Evolutionary conservation across 2,113 vertebrate genomes (phyloP), one percentile per base, ranked within the genome.

Genomic region (Callionymus lyra): DNA sequence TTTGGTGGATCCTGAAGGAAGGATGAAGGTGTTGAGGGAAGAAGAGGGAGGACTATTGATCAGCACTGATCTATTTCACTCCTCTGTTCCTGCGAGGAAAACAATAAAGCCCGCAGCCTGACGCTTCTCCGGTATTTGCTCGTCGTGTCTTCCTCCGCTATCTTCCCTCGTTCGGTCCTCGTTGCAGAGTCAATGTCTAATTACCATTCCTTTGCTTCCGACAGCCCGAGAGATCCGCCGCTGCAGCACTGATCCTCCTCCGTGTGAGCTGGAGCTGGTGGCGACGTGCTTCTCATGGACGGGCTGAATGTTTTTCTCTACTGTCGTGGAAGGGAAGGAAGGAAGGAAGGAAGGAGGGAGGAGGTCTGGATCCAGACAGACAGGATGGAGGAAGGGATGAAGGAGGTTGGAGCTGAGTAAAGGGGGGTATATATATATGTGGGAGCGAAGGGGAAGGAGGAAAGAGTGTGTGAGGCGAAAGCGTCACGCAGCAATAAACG

Each of bases 201-300:
- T 76, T 73, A 69, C 63, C 68, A 74, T 77, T 77, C 70, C 74
- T 69, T 58, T 71, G 66, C 64, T 36, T 53, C 66, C 60, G 73
- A 70, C 60, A 59, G 65, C 42, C n/a, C 46, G 16, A 58, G 49
- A 47, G 34, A 60, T 57, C 48, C 31, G 31, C 60, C 33, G 61
- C 56, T 56, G 75, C 55, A 56, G 65, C 41, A 16, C 59, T 12
- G 54, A 47, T 39, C 45, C 36, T 50, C 39, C 31, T 38, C 34
- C 3, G 3, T 13, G 15, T 44, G 42, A 16, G 10, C 49, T 47
- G 40, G 47, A 48, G 48, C 39, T 15, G 50, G 61, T 1, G 32
- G 2, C 6, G 64, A 46, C 63, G 11, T 18, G 41, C 37, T 59
- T 45, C 38, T 56, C 43, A 57, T 52, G 51, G 49, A 52, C 12